phyloP scores from a whole-genome alignment of 2,888 invertebrate species.

The Drosophila paucipuncta region DNA sequence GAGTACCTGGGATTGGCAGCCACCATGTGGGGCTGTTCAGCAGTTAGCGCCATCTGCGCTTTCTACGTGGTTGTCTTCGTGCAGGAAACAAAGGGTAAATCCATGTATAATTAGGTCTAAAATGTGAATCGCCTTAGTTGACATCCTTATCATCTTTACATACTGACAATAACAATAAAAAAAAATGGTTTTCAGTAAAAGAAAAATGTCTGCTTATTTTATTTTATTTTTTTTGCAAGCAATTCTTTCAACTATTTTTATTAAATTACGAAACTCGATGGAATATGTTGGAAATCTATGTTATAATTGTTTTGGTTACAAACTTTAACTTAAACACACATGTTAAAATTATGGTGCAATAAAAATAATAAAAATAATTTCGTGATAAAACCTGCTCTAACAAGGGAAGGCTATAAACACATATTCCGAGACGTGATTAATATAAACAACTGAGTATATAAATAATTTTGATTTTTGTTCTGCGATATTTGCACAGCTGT shows the following conservation, averaged over 20 bases:
- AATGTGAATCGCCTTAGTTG: not conserved
- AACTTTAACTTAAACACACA: not conserved
- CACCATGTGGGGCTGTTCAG: conserved; percentile 77
- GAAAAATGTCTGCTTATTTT: not conserved
- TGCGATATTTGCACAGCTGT: conserved; percentile 19
- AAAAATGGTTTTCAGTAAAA: not conserved
- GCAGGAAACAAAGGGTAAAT: conserved; percentile 81
- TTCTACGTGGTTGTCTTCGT: conserved; percentile 72
- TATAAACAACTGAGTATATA: conserved; percentile 5
- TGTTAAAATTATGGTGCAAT: not conserved
- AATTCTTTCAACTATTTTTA: not conserved
- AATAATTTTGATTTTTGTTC: conserved; percentile 20
- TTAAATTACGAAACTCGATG: not conserved
- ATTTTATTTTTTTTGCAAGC: not conserved
- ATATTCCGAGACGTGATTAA: not conserved
- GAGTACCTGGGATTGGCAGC: conserved; percentile 64
- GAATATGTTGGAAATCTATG: not conserved
- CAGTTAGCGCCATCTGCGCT: conserved; percentile 66
- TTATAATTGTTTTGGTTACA: not conserved
- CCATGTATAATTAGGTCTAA: conserved; percentile 55
- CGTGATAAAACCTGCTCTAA: not conserved
- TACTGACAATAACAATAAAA: not conserved
- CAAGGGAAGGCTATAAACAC: not conserved
- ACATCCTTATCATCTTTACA: not conserved
- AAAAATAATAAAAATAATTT: not conserved